Conservation (phyloP, 1,140 invertebrate genomes). For the Chymomyza costata region DNA sequence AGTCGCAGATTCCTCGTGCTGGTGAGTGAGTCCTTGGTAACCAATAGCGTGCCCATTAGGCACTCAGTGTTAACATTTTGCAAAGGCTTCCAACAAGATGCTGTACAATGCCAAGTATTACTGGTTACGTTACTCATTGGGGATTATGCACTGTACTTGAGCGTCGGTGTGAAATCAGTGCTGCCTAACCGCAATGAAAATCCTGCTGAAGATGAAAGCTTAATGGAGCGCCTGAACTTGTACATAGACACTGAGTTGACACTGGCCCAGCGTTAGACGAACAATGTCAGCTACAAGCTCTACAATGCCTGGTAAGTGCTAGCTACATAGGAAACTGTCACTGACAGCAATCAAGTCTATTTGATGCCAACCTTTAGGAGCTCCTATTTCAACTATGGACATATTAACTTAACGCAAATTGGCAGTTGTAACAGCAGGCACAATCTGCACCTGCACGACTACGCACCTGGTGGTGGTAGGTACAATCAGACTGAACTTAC, state of each 20-base stretch:
- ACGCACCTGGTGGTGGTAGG: slow-evolving; percentile 76
- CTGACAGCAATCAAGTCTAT: no score
- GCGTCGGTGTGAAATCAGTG: no score
- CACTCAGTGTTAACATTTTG: slow-evolving; percentile 60
- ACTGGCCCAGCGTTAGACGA: slow-evolving; percentile 55
- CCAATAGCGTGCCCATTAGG: slow-evolving; percentile 55
- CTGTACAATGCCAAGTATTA: slow-evolving; percentile 73
- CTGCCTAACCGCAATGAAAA: slow-evolving; percentile 14
- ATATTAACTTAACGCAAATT: slow-evolving; percentile 76
- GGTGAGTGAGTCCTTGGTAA: slow-evolving; percentile 63
- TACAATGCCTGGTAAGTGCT: slow-evolving; percentile 71
- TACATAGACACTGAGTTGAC: slow-evolving; percentile 73
- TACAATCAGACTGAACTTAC: no score
- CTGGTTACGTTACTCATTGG: slow-evolving; percentile 75
- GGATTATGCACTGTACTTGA: slow-evolving; percentile 62
- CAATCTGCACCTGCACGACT: slow-evolving; percentile 71
- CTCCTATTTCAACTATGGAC: slow-evolving; percentile 76
- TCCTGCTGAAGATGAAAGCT: slow-evolving; percentile 51
- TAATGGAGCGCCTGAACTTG: slow-evolving; percentile 67
- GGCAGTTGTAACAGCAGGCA: slow-evolving; percentile 70
- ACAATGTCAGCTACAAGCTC: slow-evolving; percentile 48
- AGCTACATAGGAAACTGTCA: no score
- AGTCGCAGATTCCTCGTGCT: slow-evolving; percentile 64
- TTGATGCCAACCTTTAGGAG: slow-evolving; percentile 72
- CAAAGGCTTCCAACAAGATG: slow-evolving; percentile 69